Evolutionary conservation across 2,888 invertebrate species (phyloP), one percentile per base, ranked within the genome.

Genomic region (Anoncus sp.): DNA sequence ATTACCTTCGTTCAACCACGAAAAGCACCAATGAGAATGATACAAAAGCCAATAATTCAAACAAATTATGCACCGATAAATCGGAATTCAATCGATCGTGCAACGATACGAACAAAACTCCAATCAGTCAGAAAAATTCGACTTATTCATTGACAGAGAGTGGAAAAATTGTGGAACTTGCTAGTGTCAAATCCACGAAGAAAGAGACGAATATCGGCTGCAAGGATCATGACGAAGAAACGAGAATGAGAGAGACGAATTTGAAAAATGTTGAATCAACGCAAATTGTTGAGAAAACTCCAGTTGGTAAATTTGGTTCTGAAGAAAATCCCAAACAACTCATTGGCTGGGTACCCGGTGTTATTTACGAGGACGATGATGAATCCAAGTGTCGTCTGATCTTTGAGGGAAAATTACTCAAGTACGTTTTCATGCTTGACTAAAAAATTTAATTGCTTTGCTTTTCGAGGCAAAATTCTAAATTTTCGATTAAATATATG

Each of bases 341-440:
- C 45, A 82, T 78, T 3, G 67, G 82, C 53, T 90, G 90, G 90
- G 59, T 74, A n/a, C 88, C 90, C 4, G 81, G 55, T 27, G 84
- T 90, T 6, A 35, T 83, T 9, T 69, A 65, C 20, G 69, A 78
- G 35, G 63, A 79, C 1, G 72, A 82, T 5, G 67, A 55, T 0
- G 63, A 69, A 38, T 66, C 49, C 16, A 75, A 82, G 20, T 85
- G 79, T 31, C 74, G 79, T 45, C 84, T 90, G 67, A 73, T 81
- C 47, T 90, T 89, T 69, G 83, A 87, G 70, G 90, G 90, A 49
- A 87, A 84, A 71, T 82, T 90, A 40, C 51, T 89, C 4, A 90
- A 90, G 89, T 89, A 83, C 77, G 84, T 81, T 35, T 14, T 35
- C 7, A 5, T 31, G 3, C 7, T 31, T 31, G 3, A 5, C 7